Evolutionary conservation across 2,888 invertebrate species (phyloP).

Genomic region (Nesidiocoris tenuis): DNA sequence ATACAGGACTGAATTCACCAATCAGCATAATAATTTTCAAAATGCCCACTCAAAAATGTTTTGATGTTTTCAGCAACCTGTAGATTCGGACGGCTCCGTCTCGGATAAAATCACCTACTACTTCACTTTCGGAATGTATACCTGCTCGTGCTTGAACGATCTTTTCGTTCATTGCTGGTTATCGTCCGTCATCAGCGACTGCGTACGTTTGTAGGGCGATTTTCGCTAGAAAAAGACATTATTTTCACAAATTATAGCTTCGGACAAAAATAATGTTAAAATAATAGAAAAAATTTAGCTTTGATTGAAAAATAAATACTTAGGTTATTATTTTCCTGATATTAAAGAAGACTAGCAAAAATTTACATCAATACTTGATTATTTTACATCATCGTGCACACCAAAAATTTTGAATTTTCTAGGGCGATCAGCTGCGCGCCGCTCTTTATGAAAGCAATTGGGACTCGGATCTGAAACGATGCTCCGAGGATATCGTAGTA

Average conservation of each 20-base stretch:
- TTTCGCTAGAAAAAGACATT: neutral
- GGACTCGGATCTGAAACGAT: neutral
- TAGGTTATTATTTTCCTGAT: too few species aligned
- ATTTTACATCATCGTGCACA: too few species aligned
- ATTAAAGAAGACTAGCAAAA: too few species aligned
- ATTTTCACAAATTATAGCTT: neutral
- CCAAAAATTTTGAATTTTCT: neutral
- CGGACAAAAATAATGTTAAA: too few species aligned
- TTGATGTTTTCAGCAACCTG: conserved; percentile 12
- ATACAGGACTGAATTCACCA: too few species aligned
- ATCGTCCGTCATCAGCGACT: neutral
- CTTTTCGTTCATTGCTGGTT: conserved; percentile 24
- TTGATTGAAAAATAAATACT: too few species aligned
- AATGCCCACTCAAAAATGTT: too few species aligned
- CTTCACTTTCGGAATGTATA: conserved; percentile 11
- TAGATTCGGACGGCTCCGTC: neutral
- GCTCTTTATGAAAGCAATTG: neutral
- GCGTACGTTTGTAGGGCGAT: conserved; percentile 6
- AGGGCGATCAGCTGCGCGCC: conserved; percentile 2
- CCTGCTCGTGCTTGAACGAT: neutral
- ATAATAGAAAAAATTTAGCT: too few species aligned
- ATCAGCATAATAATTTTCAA: too few species aligned
- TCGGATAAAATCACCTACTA: neutral
- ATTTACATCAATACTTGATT: too few species aligned
- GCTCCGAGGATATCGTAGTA: neutral